Conservation (phyloP, 2,113 vertebrate genomes). For the Cygnus buccinator region DNA sequence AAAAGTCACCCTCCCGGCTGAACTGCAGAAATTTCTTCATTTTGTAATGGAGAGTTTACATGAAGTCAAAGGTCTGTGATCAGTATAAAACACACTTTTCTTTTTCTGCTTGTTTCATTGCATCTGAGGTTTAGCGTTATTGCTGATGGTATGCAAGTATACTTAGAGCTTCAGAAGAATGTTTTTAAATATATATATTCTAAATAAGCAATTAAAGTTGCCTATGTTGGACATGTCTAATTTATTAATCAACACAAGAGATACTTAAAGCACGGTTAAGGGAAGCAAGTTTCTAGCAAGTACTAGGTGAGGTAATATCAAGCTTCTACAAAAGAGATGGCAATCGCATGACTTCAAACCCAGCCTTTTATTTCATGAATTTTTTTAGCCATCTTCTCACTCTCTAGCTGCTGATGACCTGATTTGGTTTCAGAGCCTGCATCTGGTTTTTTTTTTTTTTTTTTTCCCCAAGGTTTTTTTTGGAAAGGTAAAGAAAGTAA, state of each 20-base stretch:
- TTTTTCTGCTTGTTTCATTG: background rate
- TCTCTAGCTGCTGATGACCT: background rate
- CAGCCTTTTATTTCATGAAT: background rate
- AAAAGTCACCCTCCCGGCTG: background rate
- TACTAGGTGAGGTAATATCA: background rate
- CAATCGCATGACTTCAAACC: accelerated
- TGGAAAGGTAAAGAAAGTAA: background rate
- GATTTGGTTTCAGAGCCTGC: background rate
- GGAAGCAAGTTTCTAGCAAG: background rate
- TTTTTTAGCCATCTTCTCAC: background rate
- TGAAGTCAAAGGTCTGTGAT: background rate
- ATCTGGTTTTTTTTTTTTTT: background rate
- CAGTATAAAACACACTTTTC: background rate
- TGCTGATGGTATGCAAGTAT: background rate
- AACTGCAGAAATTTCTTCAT: background rate
- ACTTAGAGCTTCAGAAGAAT: background rate
- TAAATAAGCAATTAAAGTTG: background rate
- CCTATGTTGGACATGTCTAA: background rate
- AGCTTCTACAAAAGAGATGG: background rate
- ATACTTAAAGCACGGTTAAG: background rate
- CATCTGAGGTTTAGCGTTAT: background rate
- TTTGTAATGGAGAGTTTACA: background rate
- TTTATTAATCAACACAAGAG: background rate
- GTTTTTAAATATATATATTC: background rate
- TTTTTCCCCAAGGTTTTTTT: background rate